Evolutionary conservation across 2,113 vertebrate species (phyloP), one percentile per base, ranked within the genome.

Genomic region (Pterocles burchelli): DNA sequence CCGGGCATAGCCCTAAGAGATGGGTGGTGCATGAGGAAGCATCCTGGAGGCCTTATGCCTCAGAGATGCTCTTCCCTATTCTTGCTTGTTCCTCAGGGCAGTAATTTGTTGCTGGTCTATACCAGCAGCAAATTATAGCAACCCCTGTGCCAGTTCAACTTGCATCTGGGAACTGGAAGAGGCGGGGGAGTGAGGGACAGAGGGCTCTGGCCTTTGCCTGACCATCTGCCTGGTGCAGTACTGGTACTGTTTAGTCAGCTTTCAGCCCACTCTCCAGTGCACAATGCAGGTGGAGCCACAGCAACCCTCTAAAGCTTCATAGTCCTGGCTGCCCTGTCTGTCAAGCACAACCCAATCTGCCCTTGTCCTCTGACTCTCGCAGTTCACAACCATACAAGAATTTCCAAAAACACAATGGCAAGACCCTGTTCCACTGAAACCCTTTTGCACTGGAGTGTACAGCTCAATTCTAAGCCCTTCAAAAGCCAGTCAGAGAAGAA

Each of bases 71-170:
- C 57, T 95, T 88, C 45, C 68, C 76, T 88, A 71, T 74, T 93
- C 61, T 61, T 81, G 57, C 51, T 72, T 45, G 45, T 15, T 86
- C 83, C 96, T 90, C 72, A 74, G 92, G 90, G 88, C 49, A 94
- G 73, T 96, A 94, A 97, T 97, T 96, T 93, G 90, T 95, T 93
- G 95, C 95, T 97, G 95, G 96, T 96, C 88, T 96, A 78, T 96
- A 96, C 96, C 96, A 97, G 96, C 96, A 96, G 96, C 85, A 96
- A 94, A 96, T 97, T 96, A 96, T 33, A 96, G 85, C 68, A 95
- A 90, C 72, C 65, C 76, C 79, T 6, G 3, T 93, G 95, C 90
- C 93, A 93, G 58, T 89, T 97, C 88, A 95, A 9, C 79, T 96
- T 95, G 65, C 49, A 83, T 96, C 79, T 94, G 52, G 48, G 61